Base-by-base conservation (phyloP, 2,797 vertebrate genomes). In the Acrossocheilus fasciatus region DNA sequence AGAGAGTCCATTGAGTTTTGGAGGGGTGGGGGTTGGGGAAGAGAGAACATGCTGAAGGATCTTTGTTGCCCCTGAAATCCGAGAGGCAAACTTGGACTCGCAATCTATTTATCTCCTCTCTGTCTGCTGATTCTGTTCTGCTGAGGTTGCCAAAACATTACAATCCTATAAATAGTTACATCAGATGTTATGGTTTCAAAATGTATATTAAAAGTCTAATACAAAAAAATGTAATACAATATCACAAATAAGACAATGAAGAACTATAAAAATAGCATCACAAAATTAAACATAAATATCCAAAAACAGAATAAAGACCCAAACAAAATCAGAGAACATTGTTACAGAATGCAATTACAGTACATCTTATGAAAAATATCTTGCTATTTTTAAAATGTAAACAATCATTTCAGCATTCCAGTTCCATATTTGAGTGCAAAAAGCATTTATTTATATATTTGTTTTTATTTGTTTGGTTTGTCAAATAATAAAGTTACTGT, bases 51-150 rank as follows among this genome's bases (percentile, higher is more conserved):
- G 39, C 30, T 17, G 68, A 52, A 70, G 64, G 81, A 64, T 50
- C 23, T 34, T 26, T 47, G 50, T 76, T 74, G 76, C 54, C 82
- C 79, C 68, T 74, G 86, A 87, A 87, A 84, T 81, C 70, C 9
- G 54, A 84, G 82, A 80, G 30, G 77, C 76, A 64, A 54, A 70
- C 76, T 36, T 66, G 68, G 17, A 30, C 70, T 74, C 17, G 9
- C 26, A 74, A 20, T 68, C 45, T 85, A 81, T 87, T 77, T 72
- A 7, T 36, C 80, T 78, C 18, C 43, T 66, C 74, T 20, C 62
- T 68, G 54, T 83, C 43, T 64, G 41, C 43, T 8, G 36, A 59
- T 34, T 50, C 72, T 10, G 45, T 76, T 86, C 41, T 47, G 20
- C 45, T 62, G 47, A 77, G 30, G 59, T 70, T 36, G 34, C 69